Conservation (phyloP, 2,113 vertebrate species). For the Odocoileus hemionus region DNA sequence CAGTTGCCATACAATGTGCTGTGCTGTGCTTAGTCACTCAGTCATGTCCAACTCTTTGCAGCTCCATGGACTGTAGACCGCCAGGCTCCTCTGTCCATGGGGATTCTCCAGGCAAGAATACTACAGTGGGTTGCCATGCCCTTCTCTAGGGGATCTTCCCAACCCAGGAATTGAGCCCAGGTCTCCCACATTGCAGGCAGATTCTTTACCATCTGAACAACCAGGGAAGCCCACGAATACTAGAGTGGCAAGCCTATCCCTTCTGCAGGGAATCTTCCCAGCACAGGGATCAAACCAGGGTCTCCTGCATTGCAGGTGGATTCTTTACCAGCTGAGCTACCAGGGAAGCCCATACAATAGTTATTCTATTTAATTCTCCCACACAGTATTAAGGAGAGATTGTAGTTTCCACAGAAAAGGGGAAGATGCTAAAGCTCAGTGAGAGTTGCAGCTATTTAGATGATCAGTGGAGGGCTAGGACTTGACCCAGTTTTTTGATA, state of each 20-base stretch:
- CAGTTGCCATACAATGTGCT: background rate
- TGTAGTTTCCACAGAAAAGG: background rate
- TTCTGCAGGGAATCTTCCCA: background rate
- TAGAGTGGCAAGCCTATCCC: background rate
- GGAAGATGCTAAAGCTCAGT: background rate
- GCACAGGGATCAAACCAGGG: background rate
- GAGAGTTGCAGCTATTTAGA: background rate
- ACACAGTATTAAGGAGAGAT: background rate
- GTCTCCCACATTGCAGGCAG: background rate
- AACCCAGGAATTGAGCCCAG: background rate
- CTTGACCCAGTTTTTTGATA: background rate
- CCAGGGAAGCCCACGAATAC: background rate
- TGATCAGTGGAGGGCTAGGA: background rate
- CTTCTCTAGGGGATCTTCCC: background rate
- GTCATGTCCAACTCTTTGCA: background rate
- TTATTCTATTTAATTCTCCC: background rate
- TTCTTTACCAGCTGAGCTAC: background rate
- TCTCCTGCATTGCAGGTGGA: background rate
- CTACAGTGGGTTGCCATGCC: background rate
- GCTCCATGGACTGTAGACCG: background rate
- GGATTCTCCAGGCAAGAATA: background rate
- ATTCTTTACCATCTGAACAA: background rate
- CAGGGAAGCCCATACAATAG: background rate
- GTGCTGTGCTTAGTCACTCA: background rate
- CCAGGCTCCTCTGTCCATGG: background rate